phyloP scores from a whole-genome alignment of 2,888 invertebrate genomes.

The Tanypteryx hageni region DNA sequence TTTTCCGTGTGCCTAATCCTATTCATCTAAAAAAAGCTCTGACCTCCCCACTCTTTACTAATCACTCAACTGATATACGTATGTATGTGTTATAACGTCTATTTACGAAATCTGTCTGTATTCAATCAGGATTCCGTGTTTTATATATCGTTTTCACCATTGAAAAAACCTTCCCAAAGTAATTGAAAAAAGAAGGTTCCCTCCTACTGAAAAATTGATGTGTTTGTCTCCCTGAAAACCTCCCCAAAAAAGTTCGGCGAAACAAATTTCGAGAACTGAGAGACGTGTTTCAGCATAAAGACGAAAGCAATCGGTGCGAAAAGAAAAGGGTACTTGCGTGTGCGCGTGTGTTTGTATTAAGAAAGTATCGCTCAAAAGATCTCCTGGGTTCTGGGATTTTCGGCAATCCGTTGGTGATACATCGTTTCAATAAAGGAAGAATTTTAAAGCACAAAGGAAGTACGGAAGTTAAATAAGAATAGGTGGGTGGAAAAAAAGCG shows the following conservation, averaged over 20 bases:
- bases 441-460: background rate
- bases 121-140: slow-evolving; percentile 48
- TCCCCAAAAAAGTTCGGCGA: background rate
- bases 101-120: slow-evolving; percentile 43
- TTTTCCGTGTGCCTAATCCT: slow-evolving; percentile 14
- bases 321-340: background rate
- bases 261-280: background rate
- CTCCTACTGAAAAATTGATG: slow-evolving; percentile 44
- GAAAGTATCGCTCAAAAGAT: too few relatives aligned
- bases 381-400: too few relatives aligned
- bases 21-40: slow-evolving; percentile 10
- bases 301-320: background rate
- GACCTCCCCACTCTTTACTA: slow-evolving; percentile 2
- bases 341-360: background rate
- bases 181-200: slow-evolving; percentile 2
- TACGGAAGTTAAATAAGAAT: background rate
- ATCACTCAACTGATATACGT: slow-evolving; percentile 43
- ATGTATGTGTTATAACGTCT: slow-evolving; percentile 48
- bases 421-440: background rate
- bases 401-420: background rate
- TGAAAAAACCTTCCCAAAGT: background rate
- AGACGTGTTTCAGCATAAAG: background rate
- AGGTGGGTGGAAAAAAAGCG: background rate
- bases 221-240: slow-evolving; percentile 12
- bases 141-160: background rate